Evolutionary conservation across 2,113 vertebrate species (phyloP).

Genomic region (Nycticorax nycticorax): DNA sequence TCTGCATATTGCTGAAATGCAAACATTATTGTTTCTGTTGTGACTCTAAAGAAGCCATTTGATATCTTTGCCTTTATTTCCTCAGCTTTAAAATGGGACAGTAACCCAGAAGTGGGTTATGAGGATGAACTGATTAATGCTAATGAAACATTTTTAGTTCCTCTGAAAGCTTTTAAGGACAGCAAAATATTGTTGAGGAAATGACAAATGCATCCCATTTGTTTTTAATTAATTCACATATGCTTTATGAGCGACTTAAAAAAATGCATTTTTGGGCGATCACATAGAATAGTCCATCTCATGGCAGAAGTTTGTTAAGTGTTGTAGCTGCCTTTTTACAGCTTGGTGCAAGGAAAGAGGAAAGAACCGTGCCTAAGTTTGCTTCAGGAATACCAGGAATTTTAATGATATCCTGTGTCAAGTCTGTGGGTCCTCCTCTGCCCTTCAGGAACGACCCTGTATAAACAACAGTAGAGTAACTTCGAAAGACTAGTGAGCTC

Average conservation of each 20-base stretch:
- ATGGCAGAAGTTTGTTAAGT: neutral
- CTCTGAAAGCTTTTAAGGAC: neutral
- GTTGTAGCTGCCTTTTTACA: neutral
- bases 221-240: neutral
- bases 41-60: neutral
- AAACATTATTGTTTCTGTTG: neutral
- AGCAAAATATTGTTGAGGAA: neutral
- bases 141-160: neutral
- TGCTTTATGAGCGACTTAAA: neutral
- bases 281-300: neutral
- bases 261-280: neutral
- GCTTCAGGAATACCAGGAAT: slow-evolving; percentile 64
- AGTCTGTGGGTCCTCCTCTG: neutral
- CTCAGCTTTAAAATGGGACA: neutral
- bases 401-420: slow-evolving; percentile 69
- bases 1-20: neutral
- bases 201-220: neutral
- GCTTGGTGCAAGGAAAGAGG: neutral
- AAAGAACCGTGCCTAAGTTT: neutral
- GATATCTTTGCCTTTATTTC: neutral
- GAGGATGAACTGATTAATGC: neutral
- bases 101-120: neutral
- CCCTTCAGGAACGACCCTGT: slow-evolving; percentile 3
- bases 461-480: slow-evolving; percentile 46
- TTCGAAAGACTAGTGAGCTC: slow-evolving; percentile 30